These are phyloP conservation scores for Acanthoscelides obtectus DNA, from an alignment of 2,888 invertebrate genomes.

Conservation along the genomic window DNA sequence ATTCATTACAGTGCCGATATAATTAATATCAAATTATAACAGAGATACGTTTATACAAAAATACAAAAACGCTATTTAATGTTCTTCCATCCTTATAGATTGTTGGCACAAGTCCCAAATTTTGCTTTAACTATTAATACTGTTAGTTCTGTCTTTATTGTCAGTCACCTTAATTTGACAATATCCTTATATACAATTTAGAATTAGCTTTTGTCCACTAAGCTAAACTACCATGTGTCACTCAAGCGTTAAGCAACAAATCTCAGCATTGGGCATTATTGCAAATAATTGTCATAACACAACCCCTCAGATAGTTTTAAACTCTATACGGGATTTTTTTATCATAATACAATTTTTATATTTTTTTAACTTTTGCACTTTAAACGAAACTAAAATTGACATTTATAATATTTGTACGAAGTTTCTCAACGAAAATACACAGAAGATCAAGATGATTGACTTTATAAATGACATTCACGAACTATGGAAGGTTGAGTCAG, in stretches of 20 bases:
- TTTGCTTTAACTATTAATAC: neutral
- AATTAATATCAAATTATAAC: neutral
- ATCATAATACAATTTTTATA: no score
- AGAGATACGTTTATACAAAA: neutral
- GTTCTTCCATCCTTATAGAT: neutral
- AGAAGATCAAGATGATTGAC: no score
- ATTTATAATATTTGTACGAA: no score
- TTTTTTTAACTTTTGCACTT: no score
- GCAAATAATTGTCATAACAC: no score
- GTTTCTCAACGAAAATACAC: no score
- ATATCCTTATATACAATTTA: conserved; percentile 4
- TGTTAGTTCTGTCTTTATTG: conserved; percentile 34
- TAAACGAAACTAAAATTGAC: no score
- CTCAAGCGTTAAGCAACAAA: neutral
- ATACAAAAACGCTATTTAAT: neutral
- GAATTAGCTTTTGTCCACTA: neutral
- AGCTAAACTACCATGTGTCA: neutral
- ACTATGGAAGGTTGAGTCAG: no score
- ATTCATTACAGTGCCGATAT: neutral
- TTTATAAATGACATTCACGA: no score
- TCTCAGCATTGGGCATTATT: neutral
- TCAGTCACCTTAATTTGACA: conserved; percentile 46
- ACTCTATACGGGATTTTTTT: no score
- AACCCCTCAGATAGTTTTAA: no score
- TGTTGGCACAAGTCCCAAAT: neutral